Percentiles rank a stretch among this genome's conserved stretches.
Evolutionary conservation across 2,113 vertebrate genomes (phyloP).

Genomic region (Sebastes fasciatus): DNA sequence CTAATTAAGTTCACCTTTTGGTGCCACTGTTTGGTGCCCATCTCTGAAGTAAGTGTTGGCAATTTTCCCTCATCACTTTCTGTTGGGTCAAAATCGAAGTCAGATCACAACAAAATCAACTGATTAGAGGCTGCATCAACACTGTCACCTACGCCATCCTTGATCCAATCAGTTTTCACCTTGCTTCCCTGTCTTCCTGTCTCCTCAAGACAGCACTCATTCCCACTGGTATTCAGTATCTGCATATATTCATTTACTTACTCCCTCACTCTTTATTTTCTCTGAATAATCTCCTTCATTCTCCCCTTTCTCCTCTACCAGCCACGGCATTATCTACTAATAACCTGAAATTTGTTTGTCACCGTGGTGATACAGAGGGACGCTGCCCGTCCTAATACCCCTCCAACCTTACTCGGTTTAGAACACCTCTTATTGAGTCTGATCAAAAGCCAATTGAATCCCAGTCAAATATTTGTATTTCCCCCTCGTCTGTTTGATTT

Average conservation of each 20-base stretch:
- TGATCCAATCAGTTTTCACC: conserved; percentile 72
- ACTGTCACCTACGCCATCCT: conserved; percentile 47
- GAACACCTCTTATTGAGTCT: conserved; percentile 70
- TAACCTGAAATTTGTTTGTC: conserved; percentile 75
- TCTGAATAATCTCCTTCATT: conserved; percentile 57
- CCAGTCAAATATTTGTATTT: conserved; percentile 81
- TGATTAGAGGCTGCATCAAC: conserved; percentile 61
- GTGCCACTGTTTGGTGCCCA: conserved; percentile 25
- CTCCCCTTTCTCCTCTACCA: conserved; percentile 62
- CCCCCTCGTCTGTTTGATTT: conserved; percentile 76
- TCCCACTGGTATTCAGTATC: conserved; percentile 60
- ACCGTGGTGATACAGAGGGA: conserved; percentile 47
- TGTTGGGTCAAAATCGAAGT: conserved; percentile 48
- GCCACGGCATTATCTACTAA: conserved; percentile 73
- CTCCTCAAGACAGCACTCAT: conserved; percentile 40
- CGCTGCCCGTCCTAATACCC: conserved; percentile 43
- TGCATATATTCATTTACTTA: conserved; percentile 73
- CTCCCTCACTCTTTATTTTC: conserved; percentile 67
- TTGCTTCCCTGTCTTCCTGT: conserved; percentile 54
- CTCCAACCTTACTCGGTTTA: conserved; percentile 51
- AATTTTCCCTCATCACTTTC: conserved; percentile 51
- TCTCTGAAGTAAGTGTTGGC: conserved; percentile 46
- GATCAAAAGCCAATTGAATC: conserved; percentile 80
- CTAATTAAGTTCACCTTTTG: conserved; percentile 42
- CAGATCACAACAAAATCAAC: conserved; percentile 58